A percentile compares a stretch with the other conserved stretches of the same genome.
These are phyloP conservation scores for Fragum sueziense DNA, from an alignment of 2,888 invertebrate genomes.

Conservation along the genomic window DNA sequence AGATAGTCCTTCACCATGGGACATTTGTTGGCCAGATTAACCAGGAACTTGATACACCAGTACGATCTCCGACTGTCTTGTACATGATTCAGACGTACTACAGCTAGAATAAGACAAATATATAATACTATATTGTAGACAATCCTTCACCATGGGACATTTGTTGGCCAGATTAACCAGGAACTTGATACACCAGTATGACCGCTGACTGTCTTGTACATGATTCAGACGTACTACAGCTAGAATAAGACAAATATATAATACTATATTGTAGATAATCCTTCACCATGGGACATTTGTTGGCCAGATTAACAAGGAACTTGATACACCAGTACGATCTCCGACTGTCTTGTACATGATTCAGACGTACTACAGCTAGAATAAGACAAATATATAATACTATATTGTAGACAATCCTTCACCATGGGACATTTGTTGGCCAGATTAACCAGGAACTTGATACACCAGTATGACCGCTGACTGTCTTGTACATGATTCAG, in stretches of 20 bases:
- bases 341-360: constrained; percentile 82
- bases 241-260: no score
- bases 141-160: constrained; percentile 81
- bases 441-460: constrained; percentile 83
- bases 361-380: constrained; percentile 80
- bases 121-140: constrained; percentile 82
- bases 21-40: constrained; percentile 81
- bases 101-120: constrained; percentile 73
- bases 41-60: constrained; percentile 84
- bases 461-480: constrained; percentile 83
- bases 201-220: constrained; percentile 82
- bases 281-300: constrained; percentile 80
- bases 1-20: constrained; percentile 82
- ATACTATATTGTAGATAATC: constrained; percentile 83
- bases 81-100: constrained; percentile 81
- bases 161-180: constrained; percentile 82
- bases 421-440: constrained; percentile 81
- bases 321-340: constrained; percentile 84
- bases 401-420: constrained; percentile 82
- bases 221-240: constrained; percentile 81
- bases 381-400: no score
- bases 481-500: constrained; percentile 82
- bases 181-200: constrained; percentile 84
- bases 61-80: constrained; percentile 83
- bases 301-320: constrained; percentile 82